Conservation (phyloP, 64 coral and sea anemone species). For the Actinia equina region DNA sequence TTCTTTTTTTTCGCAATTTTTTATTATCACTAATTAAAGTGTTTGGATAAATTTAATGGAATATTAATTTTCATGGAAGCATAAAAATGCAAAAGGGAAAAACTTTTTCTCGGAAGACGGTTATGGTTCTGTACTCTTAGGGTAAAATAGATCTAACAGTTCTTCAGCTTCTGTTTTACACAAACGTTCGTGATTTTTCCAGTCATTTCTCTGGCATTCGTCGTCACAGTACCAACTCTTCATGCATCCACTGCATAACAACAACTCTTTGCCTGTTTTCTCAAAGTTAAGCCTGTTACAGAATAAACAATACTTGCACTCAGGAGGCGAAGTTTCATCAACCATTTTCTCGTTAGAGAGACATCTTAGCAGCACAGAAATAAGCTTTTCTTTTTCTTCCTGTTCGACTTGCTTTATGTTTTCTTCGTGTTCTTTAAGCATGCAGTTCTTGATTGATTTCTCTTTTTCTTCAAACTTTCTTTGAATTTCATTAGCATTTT, state of each 20-base stretch:
- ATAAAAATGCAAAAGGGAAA: not conserved
- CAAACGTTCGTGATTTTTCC: not conserved
- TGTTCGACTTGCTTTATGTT: not conserved
- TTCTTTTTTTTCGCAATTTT: too few relatives aligned
- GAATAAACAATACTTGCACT: not conserved
- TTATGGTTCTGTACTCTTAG: not conserved
- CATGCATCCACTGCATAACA: conserved; percentile 7
- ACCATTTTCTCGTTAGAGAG: not conserved
- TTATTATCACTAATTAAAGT: too few relatives aligned
- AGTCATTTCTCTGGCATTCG: not conserved
- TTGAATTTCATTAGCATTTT: not conserved
- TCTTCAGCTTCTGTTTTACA: conserved; percentile 2
- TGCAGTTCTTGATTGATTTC: not conserved
- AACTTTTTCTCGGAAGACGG: not conserved
- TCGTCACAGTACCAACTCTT: conserved; percentile 1
- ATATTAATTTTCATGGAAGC: not conserved
- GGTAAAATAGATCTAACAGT: not conserved
- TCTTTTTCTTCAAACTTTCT: conserved; percentile 1
- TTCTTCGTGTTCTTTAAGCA: not conserved
- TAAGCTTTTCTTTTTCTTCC: not conserved
- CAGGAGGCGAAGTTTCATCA: not conserved
- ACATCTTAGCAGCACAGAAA: not conserved
- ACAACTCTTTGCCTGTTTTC: not conserved
- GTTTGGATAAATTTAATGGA: not conserved
- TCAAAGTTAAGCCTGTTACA: not conserved